Percentiles rank a stretch among this genome's conserved stretches.
These are phyloP conservation scores for Siphlonurus alternatus DNA, from an alignment of 2,888 invertebrate species.

Conservation along the genomic window DNA sequence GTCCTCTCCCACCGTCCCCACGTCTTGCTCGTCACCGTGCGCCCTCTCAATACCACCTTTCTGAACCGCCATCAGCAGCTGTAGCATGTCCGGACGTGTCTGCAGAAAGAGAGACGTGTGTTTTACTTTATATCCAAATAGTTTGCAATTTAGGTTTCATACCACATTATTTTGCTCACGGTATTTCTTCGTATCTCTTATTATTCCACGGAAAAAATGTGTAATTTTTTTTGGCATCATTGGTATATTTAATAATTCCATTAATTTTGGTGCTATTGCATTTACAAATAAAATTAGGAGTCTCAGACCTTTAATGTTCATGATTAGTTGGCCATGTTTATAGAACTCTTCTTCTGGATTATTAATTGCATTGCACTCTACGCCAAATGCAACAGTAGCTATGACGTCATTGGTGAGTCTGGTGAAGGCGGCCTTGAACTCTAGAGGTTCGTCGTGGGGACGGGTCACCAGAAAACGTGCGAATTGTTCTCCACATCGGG, in stretches of 20 bases:
- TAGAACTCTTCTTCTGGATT: constrained; percentile 7
- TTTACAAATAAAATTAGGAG: background rate
- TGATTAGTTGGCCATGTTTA: constrained; percentile 6
- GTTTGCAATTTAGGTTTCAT: background rate
- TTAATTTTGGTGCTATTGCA: background rate
- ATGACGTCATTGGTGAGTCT: constrained; percentile 10
- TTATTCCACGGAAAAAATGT: constrained; percentile 28
- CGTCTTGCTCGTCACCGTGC: background rate
- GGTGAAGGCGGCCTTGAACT: constrained; percentile 8
- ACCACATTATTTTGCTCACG: constrained; percentile 25
- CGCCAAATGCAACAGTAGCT: constrained; percentile 8
- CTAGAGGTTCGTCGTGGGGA: constrained; percentile 3
- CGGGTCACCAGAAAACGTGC: background rate
- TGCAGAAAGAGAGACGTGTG: no score
- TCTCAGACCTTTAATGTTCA: constrained; percentile 5
- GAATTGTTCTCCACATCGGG: constrained; percentile 33
- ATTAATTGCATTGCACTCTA: constrained; percentile 8
- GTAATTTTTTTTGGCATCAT: constrained; percentile 4
- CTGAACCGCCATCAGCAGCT: background rate
- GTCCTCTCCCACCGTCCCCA: background rate
- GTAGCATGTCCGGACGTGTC: background rate
- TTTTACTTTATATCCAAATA: no score
- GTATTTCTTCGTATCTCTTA: constrained; percentile 30
- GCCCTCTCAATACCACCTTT: background rate
- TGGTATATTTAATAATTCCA: background rate